Evolutionary conservation across 2,797 vertebrate species (phyloP).

Genomic region (Anisognathus igniventris): DNA sequence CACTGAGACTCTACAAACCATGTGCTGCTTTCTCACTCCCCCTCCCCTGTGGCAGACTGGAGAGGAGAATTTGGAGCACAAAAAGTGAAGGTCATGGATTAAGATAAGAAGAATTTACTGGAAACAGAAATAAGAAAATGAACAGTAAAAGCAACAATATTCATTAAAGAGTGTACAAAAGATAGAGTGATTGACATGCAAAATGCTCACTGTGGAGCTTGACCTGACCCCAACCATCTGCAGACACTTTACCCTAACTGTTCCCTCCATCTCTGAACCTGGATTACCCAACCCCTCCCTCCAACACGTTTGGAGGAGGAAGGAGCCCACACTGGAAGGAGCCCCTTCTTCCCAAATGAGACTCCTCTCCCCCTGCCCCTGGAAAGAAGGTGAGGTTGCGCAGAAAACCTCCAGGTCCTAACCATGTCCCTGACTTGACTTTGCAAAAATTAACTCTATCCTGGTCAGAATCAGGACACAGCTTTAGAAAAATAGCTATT

Average conservation of each 20-base stretch:
- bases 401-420: background rate
- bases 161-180: background rate
- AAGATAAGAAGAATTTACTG: background rate
- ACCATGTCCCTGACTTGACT: fast-evolving
- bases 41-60: background rate
- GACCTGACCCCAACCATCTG: fast-evolving
- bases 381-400: background rate
- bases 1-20: background rate
- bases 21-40: background rate
- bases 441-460: background rate
- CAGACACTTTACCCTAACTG: background rate
- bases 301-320: fast-evolving
- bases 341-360: background rate
- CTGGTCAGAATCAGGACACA: background rate
- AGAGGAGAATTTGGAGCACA: background rate
- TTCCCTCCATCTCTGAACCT: background rate
- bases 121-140: fast-evolving
- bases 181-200: background rate
- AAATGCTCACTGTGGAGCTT: background rate
- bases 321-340: background rate
- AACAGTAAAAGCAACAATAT: background rate
- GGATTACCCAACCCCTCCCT: background rate
- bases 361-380: fast-evolving
- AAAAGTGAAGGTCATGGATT: background rate
- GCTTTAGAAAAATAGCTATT: background rate